Base-by-base conservation (phyloP, 2,797 vertebrate genomes). In the Urosaurus nigricauda region DNA sequence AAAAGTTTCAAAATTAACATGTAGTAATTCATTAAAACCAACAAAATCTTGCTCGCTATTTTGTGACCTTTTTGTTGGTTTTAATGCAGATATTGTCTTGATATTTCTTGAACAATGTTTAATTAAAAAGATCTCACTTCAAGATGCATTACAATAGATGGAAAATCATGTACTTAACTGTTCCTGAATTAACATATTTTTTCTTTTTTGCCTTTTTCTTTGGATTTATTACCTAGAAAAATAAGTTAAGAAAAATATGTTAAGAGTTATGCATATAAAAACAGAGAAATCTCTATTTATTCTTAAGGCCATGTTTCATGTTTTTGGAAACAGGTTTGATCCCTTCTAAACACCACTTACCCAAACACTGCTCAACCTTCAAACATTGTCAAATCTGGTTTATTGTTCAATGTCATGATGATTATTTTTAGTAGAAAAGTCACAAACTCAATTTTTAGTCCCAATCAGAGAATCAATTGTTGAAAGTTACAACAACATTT, bases 121-220 rank as follows among this genome's bases (percentile, higher is more conserved):
- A 90, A 37, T 84, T 86, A 89, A 70, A 1, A 73, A 37, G 8
- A 51, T 7, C 84, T 16, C 73, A 24, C 75, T 92, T 92, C 43
- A 90, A 82, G 51, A 68, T 82, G 47, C 21, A 58, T 78, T 56
- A 63, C 13, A 58, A 71, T 51, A 24, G 86, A 88, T 89, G 53
- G 2, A 56, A 93, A 93, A 87, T 51, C 26, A 87, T 93, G 80
- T 92, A 97, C 97, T 97, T 97, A 89, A 99, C 99, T 93, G 99
- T 99, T 97, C 99, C 99, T 94, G 99, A 99, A 97, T 99, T 99
- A 88, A 98, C 94, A 70, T 99, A 99, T 92, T 99, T 99, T 97
- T 99, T 99, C 98, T 99, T 99, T 96, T 98, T 99, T 75, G 96
- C 98, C 96, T 98, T 99, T 96, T 99, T 99, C 97, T 99, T 99